Percentiles rank a stretch among this genome's conserved stretches.
phyloP scores from a whole-genome alignment of 2,797 vertebrate species.

The Phoebastria nigripes region DNA sequence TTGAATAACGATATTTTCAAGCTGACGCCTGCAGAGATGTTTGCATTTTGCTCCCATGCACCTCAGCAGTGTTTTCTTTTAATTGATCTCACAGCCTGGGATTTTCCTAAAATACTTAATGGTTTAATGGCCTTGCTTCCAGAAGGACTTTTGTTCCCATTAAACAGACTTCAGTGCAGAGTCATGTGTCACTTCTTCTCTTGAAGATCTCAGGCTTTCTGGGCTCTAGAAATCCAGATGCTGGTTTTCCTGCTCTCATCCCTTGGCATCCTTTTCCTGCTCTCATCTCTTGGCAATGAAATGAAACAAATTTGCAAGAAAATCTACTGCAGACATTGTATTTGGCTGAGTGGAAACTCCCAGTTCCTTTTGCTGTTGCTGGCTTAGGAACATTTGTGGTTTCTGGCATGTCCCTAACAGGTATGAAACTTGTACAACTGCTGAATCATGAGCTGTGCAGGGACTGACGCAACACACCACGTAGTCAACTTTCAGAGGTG shows the following conservation, averaged over 20 bases:
- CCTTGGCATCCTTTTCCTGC: not conserved
- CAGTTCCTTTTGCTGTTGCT: constrained; percentile 23
- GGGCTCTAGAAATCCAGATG: not conserved
- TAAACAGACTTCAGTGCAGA: not conserved
- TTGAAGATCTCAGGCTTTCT: not conserved
- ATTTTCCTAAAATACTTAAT: not conserved
- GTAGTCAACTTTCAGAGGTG: not conserved
- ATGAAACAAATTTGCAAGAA: not conserved
- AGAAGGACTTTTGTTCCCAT: not conserved
- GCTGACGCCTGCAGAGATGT: not conserved
- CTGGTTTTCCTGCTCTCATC: not conserved
- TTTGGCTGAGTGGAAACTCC: not conserved
- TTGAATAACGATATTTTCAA: not conserved
- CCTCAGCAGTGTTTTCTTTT: not conserved
- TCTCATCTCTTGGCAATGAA: not conserved
- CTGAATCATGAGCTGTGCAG: constrained; percentile 24
- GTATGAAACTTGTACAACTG: constrained; percentile 6
- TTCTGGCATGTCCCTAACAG: constrained; percentile 30
- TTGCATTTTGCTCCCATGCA: not conserved
- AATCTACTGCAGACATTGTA: not conserved
- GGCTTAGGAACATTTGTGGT: constrained; percentile 28
- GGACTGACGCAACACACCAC: not conserved
- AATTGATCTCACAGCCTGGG: not conserved
- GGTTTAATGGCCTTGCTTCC: not conserved
- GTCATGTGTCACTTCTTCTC: not conserved